Base-by-base conservation (phyloP, 1,140 invertebrate species). In the Euura lappo region DNA sequence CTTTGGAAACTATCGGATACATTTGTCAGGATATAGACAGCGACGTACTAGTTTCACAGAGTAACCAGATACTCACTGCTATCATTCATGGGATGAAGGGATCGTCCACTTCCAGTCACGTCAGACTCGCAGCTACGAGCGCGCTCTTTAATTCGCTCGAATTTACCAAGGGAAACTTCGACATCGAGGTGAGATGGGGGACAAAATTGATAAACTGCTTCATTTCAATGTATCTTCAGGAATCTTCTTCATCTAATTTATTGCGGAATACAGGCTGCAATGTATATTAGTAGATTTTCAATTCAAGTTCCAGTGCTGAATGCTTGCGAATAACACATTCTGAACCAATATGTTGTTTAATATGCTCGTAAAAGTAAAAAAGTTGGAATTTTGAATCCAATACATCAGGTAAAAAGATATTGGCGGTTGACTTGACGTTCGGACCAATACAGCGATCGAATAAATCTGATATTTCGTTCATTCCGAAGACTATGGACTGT, bases 91-190 rank as follows among this genome's bases (percentile, higher is more conserved):
- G 98, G 10, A 99, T 99, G 97, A 91, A 95, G 81, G 89, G 90
- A 94, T 91, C 85, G 92, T 90, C 91, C 91, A 93, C 86, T 87
- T 97, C 89, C 71, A 94, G 93, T 85, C 92, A 97, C 86, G 96
- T 98, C 0, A 90, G 95, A 74, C 89, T 99, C 68, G 98, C 98
- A 46, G 99, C 99, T 4, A 99, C 98, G 10, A 98, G 94, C 81
- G 98, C 99, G 6, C 89, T 99, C 11, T 91, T 97, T n/a, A 99
- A 99, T 87, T 99, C 98, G 0, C 86, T 99, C 43, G 99, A 99
- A 89, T 99, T 99, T 83, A 99, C 98, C 6, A 96, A 96, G 89
- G 95, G 95, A 11, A 99, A 99, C 89, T 99, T 99, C 89, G 97
- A 99, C 79, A 97, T 96, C 86, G 97, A 99, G 83, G 93, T 94